Evolutionary conservation across 1,140 invertebrate genomes (phyloP), one percentile per base, ranked within the genome.

Genomic region (Aethina tumida): DNA sequence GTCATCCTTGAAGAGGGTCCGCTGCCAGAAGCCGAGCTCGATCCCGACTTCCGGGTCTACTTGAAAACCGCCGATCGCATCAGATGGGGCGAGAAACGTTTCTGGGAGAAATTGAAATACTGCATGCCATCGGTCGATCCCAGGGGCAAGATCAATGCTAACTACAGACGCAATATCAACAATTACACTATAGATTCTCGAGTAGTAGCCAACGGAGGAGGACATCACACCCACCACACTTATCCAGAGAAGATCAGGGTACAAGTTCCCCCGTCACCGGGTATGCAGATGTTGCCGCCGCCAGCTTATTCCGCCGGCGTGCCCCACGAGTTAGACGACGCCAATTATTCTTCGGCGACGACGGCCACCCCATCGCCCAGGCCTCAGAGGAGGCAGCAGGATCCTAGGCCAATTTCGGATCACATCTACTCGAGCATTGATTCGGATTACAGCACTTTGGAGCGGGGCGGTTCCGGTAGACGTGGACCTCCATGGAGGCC

Each of bases 101-200:
- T 95, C 65, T 93, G 89, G 88, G 86, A 93, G 58, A 79, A 89
- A 52, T 66, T 95, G 20, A 74, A 81, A 43, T 94, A 87, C 64
- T 82, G 84, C 43, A 82, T 96, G 75, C 89, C 90, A 16, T 72
- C 74, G 49, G 67, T 70, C 40, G 73, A 74, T 45, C 67, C 55
- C 59, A 69, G 65, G 39, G 63, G 75, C 46, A 74, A 78, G 59
- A 70, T 75, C 47, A 74, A 77, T 52, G 68, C 68, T 6, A 68
- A 75, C 36, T 81, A 80, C 63, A 69, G 79, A 41, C 71, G 77
- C 18, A 83, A 82, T 60, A 81, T 84, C 45, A 84, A 83, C 55
- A 82, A 79, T 30, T 84, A 83, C 59, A 83, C 79, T 14, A 68
- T 79, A 53, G 76, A 79, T 55, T 79, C 66, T 55, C 66, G 60